These are phyloP conservation scores for Smittia aterrima DNA, from an alignment of 2,888 invertebrate species.

Conservation along the genomic window DNA sequence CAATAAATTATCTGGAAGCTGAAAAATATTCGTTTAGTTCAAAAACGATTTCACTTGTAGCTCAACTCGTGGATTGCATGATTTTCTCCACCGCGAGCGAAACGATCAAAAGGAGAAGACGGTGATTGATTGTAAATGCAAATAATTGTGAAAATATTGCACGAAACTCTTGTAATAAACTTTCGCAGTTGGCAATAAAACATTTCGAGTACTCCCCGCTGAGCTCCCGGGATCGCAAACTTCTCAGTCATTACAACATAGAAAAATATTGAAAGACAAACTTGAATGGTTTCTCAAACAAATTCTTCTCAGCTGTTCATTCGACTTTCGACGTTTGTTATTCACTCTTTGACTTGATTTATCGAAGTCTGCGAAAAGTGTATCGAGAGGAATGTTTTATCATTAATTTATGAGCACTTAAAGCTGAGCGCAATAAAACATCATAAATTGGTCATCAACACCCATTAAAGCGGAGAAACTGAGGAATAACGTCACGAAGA, in stretches of 20 bases:
- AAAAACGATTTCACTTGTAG: background rate
- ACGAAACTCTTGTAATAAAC: background rate
- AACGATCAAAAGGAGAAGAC: no score
- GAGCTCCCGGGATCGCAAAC: background rate
- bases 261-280: no score
- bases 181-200: background rate
- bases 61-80: no score
- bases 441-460: slow-evolving; percentile 41
- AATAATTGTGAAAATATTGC: background rate
- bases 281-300: no score
- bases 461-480: slow-evolving; percentile 19
- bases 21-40: background rate
- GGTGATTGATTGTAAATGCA: no score
- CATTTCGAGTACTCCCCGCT: background rate
- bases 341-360: background rate
- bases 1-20: slow-evolving; percentile 9
- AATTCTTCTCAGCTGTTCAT: background rate
- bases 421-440: slow-evolving; percentile 32
- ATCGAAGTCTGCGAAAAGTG: background rate
- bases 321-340: background rate
- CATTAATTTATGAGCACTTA: slow-evolving; percentile 26
- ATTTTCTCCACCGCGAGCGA: no score
- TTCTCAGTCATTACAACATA: no score
- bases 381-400: background rate
- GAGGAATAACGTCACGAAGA: slow-evolving; percentile 16